Conservation (phyloP, 2,797 vertebrate species). For the Gymnodraco acuticeps region DNA sequence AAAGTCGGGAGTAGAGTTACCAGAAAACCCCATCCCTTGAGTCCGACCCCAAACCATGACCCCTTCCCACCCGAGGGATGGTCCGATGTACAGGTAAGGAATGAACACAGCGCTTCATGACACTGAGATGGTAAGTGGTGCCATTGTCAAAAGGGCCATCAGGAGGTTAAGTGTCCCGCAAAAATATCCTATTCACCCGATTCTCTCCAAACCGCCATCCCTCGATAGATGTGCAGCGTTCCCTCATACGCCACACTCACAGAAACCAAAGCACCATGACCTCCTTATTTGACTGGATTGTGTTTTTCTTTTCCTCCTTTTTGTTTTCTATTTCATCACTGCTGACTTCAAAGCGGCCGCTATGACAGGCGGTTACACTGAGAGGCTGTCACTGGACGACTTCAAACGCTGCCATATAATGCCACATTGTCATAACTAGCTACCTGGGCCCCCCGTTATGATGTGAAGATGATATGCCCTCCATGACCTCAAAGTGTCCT, state of each 20-base stretch:
- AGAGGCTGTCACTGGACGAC: slow-evolving; percentile 65
- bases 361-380: slow-evolving; percentile 65
- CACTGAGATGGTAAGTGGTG: slow-evolving; percentile 75
- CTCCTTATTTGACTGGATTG: slow-evolving; percentile 48
- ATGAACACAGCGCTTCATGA: slow-evolving; percentile 70
- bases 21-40: slow-evolving; percentile 71
- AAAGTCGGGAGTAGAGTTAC: slow-evolving; percentile 73
- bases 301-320: slow-evolving; percentile 25
- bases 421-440: slow-evolving; percentile 69
- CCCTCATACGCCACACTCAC: slow-evolving; percentile 1
- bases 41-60: slow-evolving; percentile 52
- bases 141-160: slow-evolving; percentile 80
- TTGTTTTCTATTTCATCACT: slow-evolving; percentile 62
- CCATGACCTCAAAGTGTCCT: slow-evolving; percentile 45
- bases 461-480: slow-evolving; percentile 73
- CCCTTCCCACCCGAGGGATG: slow-evolving; percentile 62
- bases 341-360: slow-evolving; percentile 74
- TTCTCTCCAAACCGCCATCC: slow-evolving; percentile 66
- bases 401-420: slow-evolving; percentile 73
- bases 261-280: slow-evolving; percentile 36
- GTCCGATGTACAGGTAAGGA: slow-evolving; percentile 79
- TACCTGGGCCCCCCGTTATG: slow-evolving; percentile 67
- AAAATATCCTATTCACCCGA: slow-evolving; percentile 78
- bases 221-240: slow-evolving; percentile 24
- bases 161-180: slow-evolving; percentile 87